Evolutionary conservation across 2,797 vertebrate species (phyloP), one percentile per base, ranked within the genome.

Genomic region (Pangasius djambal): DNA sequence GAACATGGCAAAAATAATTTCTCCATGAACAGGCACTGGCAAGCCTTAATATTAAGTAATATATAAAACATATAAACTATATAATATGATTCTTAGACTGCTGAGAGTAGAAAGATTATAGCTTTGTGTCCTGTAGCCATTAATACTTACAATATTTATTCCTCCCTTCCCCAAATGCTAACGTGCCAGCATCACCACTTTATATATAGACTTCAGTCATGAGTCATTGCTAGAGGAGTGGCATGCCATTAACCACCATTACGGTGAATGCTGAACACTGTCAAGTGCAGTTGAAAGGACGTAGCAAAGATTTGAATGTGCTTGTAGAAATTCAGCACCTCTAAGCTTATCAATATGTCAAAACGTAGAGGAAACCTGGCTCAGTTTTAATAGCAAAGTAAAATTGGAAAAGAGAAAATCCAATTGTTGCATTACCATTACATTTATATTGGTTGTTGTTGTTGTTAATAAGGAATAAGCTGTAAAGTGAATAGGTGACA

Each of bases 181-280:
- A 89, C 86, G 83, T 86, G 84, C 87, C 84, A 86, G 78, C 77
- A 48, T 92, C 91, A 92, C 83, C 75, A 88, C 84, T 86, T 88
- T 91, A 89, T 94, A 89, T 94, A 93, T 92, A 92, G 92, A 88
- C 89, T 91, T 94, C 92, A 92, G 92, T 88, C 91, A 93, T 91
- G 91, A 93, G 92, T 94, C 92, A 94, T 89, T 90, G 88, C 81
- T 82, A 92, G 88, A 93, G 89, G 91, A 93, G 88, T 90, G 90
- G 88, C 92, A 93, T 91, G 90, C 83, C 85, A 63, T 86, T 77
- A 57, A 75, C 48, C 34, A 81, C 52, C 44, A 48, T 86, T 88
- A 85, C 65, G 69, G 69, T 74, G 55, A 83, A 86, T 44, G 59
- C 67, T 74, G 59, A 87, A 79, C 50, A 61, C 55, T 85, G 7